Evolutionary conservation across 1,140 invertebrate genomes (phyloP).

Genomic region (Teleogryllus occipitalis): DNA sequence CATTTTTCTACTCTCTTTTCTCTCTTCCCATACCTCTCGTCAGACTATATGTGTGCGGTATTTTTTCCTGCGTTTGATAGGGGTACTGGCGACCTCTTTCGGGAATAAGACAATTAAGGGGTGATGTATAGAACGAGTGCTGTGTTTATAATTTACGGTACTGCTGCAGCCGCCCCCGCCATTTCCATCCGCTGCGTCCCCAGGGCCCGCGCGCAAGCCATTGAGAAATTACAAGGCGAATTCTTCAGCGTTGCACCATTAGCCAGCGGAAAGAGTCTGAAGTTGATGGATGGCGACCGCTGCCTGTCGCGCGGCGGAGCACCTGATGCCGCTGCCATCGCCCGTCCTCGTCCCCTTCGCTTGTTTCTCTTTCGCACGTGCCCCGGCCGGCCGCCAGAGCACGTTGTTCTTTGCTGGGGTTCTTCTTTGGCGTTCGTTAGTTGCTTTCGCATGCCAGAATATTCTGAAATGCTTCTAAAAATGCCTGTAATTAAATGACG

Average conservation of each 20-base stretch:
- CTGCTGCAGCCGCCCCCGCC: not conserved
- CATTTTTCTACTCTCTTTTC: no score
- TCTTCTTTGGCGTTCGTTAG: no score
- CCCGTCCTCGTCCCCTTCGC: no score
- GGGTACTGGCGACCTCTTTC: not conserved
- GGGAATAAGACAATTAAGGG: not conserved
- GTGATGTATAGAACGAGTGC: not conserved
- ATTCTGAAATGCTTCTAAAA: no score
- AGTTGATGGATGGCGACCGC: not conserved
- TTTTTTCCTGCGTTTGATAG: no score
- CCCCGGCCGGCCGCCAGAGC: no score
- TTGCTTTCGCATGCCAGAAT: no score
- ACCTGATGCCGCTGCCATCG: not conserved
- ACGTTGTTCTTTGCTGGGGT: no score
- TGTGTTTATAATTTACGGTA: not conserved
- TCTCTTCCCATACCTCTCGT: no score
- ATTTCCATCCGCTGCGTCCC: not conserved
- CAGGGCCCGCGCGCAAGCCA: not conserved
- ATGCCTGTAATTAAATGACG: no score
- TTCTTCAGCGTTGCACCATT: not conserved
- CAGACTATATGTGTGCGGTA: no score
- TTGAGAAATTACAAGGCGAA: conserved; percentile 1
- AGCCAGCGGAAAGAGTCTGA: not conserved
- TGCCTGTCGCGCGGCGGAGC: not conserved
- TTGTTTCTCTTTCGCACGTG: no score